Conservation (phyloP, 2,888 invertebrate genomes). For the Drosophila histrio region DNA sequence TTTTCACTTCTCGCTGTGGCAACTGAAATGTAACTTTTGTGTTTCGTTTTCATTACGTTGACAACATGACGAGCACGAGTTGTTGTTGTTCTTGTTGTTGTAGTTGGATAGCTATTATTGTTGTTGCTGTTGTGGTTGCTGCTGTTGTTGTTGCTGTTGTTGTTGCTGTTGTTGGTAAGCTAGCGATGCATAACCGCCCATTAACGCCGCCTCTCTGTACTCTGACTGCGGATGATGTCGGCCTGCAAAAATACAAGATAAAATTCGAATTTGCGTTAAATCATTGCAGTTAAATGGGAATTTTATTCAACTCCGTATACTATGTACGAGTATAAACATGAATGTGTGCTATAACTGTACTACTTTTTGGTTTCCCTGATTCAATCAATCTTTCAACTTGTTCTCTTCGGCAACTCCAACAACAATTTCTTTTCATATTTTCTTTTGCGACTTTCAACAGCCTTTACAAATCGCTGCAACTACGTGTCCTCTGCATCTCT, state of each 20-base stretch:
- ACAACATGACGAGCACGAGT: constrained; percentile 41
- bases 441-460: background rate
- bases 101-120: background rate
- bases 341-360: background rate
- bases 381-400: constrained; percentile 37
- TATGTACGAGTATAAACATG: background rate
- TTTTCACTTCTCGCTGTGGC: constrained; percentile 74
- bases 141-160: constrained; percentile 3
- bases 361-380: constrained; percentile 17
- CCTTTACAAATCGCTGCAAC: background rate
- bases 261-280: constrained; percentile 47
- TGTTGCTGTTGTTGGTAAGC: constrained; percentile 12
- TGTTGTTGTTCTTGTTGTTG: constrained; percentile 12
- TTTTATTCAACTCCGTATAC: background rate
- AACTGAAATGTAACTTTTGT: constrained; percentile 55
- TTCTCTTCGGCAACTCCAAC: background rate
- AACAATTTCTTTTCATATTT: constrained; percentile 1
- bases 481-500: background rate
- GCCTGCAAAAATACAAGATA: constrained; percentile 58
- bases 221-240: background rate
- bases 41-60: constrained; percentile 81
- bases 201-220: background rate
- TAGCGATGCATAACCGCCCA: constrained; percentile 22
- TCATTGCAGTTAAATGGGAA: constrained; percentile 34
- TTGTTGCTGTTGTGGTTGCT: constrained; percentile 1